A percentile compares a stretch with the other conserved stretches of the same genome.
These are phyloP conservation scores for Sorex fumeus DNA, from an alignment of 2,113 vertebrate species.

Conservation along the genomic window DNA sequence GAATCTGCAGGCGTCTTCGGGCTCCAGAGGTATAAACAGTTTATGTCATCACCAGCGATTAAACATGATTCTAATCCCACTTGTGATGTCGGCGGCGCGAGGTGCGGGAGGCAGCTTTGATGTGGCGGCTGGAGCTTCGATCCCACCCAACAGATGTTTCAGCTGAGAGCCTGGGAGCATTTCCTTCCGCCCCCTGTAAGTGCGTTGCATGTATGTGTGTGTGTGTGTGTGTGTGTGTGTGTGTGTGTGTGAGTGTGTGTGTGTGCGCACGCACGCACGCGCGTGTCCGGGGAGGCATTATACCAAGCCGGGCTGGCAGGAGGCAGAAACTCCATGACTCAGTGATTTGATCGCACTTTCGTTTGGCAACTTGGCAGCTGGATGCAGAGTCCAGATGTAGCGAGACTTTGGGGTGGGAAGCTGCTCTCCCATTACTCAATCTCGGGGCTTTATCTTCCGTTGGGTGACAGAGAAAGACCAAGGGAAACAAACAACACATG, in stretches of 20 bases:
- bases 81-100: constrained; percentile 85
- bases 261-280: too few relatives aligned
- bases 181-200: constrained; percentile 79
- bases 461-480: constrained; percentile 82
- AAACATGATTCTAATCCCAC: constrained; percentile 90
- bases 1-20: constrained; percentile 76
- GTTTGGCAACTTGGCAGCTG: constrained; percentile 73
- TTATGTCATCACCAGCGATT: constrained; percentile 89
- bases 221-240: not conserved
- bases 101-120: constrained; percentile 88
- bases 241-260: not conserved
- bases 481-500: constrained; percentile 85
- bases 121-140: constrained; percentile 87
- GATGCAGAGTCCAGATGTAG: constrained; percentile 65
- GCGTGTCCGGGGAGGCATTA: not conserved
- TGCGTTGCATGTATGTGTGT: too few relatives aligned
- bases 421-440: constrained; percentile 83
- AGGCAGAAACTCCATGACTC: constrained; percentile 82
- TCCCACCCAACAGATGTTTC: constrained; percentile 88
- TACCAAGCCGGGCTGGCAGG: not conserved
- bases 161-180: constrained; percentile 85
- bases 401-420: constrained; percentile 59
- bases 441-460: constrained; percentile 83
- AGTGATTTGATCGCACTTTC: constrained; percentile 82
- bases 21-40: constrained; percentile 87